Evolutionary conservation across 2,888 invertebrate genomes (phyloP).

Genomic region (Drosophila buzzatii): DNA sequence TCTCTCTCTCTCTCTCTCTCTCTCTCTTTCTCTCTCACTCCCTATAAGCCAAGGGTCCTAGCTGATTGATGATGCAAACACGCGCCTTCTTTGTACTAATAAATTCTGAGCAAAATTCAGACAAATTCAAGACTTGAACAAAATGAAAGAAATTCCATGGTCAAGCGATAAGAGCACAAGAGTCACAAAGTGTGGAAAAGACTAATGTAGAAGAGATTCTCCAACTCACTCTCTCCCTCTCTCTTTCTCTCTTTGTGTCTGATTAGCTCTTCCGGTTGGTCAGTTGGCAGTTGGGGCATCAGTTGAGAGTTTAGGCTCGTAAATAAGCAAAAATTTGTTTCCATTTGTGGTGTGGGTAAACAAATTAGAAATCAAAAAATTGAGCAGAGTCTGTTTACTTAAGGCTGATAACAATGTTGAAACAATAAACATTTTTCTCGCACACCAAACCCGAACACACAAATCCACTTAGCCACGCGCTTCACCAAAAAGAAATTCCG

Average conservation of each 20-base stretch:
- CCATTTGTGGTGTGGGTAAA: constrained; percentile 55
- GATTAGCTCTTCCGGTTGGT: constrained; percentile 62
- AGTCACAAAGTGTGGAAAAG: constrained; percentile 52
- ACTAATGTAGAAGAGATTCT: constrained; percentile 48
- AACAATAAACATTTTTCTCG: constrained; percentile 84
- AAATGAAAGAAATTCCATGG: constrained; percentile 64
- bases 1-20: constrained; percentile 13
- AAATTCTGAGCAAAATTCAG: constrained; percentile 83
- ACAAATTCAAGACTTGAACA: constrained; percentile 77
- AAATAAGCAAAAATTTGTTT: constrained; percentile 57
- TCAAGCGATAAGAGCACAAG: constrained; percentile 63
- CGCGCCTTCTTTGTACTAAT: constrained; percentile 82
- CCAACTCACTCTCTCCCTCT: background rate
- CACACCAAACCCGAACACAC: constrained; percentile 81
- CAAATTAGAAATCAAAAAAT: constrained; percentile 82
- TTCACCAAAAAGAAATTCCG: constrained; percentile 47
- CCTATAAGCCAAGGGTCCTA: constrained; percentile 38
- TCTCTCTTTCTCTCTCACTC: background rate
- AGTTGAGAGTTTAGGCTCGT: constrained; percentile 35
- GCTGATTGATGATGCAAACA: constrained; percentile 82
- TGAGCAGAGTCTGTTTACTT: constrained; percentile 80
- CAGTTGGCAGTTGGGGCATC: constrained; percentile 14
- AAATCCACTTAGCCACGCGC: constrained; percentile 83
- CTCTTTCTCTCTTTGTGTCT: constrained; percentile 12
- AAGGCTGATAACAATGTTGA: constrained; percentile 84